Base-by-base conservation (phyloP, 2,888 invertebrate genomes). In the Chymomyza caudatula region DNA sequence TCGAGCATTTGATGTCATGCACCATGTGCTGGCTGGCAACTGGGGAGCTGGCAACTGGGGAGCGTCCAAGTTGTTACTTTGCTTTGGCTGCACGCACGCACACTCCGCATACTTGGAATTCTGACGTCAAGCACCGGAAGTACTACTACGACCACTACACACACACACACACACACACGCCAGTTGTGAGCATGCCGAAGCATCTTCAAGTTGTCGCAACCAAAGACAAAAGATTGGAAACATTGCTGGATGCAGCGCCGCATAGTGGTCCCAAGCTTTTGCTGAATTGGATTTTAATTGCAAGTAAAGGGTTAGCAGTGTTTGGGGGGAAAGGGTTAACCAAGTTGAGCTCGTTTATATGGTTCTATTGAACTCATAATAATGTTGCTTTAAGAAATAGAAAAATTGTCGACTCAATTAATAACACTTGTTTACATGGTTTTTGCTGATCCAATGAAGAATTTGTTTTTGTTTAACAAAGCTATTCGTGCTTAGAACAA, bases 101-200 rank as follows among this genome's bases (percentile, higher is more conserved):
- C 11, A 37, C 11, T 37, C 11, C 47, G 75, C 75, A 82, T 82
- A 69, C 70, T 64, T 70, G 73, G 79, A 78, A 79, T 78, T 69
- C 72, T 67, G 70, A 63, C 66, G 49, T 69, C 49, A 60, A 56
- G 67, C 77, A 77, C 73, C 73, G 73, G 73, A 74, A 73, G 73
- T 37, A 37, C 29, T 37, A 11, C 29, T 37, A 4, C 29, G 8
- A 37, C 29, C 5, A 37, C 29, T 37, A 11, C 8, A 29, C 29
- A 29, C 8, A 29, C 29, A 4, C 8, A 29, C 8, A 37, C 29
- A 2, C 29, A 37, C n/a, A n/a, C n/a, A n/a, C n/a, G n/a, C n/a
- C n/a, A n/a, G n/a, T n/a, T n/a, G n/a, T n/a, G n/a, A n/a, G n/a
- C 66, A 37, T 37, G 37, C 11, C 5, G 5, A 11, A 47, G 47